Base-by-base conservation (phyloP, 2,888 invertebrate genomes). In the Leptinotarsa tumamoca region DNA sequence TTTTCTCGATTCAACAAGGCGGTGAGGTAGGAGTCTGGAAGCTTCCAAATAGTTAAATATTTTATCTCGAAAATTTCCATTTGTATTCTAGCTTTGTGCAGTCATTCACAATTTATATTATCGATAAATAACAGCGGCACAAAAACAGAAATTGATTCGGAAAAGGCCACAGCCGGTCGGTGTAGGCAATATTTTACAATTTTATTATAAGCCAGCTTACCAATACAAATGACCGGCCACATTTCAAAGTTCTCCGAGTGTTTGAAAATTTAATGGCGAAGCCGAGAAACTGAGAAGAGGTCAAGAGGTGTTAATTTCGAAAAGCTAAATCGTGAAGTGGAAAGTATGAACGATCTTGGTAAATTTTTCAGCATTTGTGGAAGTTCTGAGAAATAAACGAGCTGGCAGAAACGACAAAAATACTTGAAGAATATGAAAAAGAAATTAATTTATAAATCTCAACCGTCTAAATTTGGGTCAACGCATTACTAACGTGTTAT, bases 41-140 rank as follows among this genome's bases (percentile, higher is more conserved):
- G 21, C 14, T 21, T 14, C 18, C 23, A 23, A 23, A 58, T 14
- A 58, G 58, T 23, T 27, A 1, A 23, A 23, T 72, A 74, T 79
- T 81, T 76, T 73, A 73, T 77, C 56, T 66, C 68, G 61, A 71
- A 68, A 68, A 56, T 69, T 71, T 74, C 76, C 76, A 83, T 86
- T 85, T 83, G 82, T 86, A 86, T 86, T 85, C 86, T 77, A 78
- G 68, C 78, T 77, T 77, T 77, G 82, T 77, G 77, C 81, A 82
- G 80, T 83, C 84, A 82, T 84, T 82, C 82, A 83, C 84, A 86
- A 87, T 87, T 86, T 86, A 86, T 86, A 85, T 84, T 86, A 86
- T 85, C 86, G 83, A 87, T 87, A 87, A 87, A 86, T 87, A 87
- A 85, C 85, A 77, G 80, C 79, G 80, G 63, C 74, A 76, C 81